These are phyloP conservation scores for Styela plicata DNA, from an alignment of 23 tunicate species.

Conservation along the genomic window DNA sequence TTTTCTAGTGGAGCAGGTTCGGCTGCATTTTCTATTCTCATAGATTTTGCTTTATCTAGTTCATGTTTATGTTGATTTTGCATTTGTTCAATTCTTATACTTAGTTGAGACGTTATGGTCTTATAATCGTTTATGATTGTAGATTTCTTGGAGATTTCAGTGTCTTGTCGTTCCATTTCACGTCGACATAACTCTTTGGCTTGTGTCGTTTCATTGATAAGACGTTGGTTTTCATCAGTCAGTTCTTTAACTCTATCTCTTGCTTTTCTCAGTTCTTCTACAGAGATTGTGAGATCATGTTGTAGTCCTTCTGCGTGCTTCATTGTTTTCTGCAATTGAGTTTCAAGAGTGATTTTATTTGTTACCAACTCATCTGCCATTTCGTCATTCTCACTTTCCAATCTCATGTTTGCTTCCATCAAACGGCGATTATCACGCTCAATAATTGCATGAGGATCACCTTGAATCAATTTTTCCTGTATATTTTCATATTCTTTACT, in stretches of 20 bases:
- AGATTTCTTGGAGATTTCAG: conserved; percentile 45
- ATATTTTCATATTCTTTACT: conserved; percentile 51
- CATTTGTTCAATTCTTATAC: conserved; percentile 58
- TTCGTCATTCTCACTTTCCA: conserved; percentile 87
- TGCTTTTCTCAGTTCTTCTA: conserved; percentile 50
- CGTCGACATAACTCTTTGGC: conserved; percentile 84
- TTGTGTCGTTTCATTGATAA: conserved; percentile 55
- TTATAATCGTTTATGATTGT: conserved; percentile 78
- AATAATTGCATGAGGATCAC: conserved; percentile 55
- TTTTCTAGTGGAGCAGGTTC: background rate
- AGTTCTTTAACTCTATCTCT: conserved; percentile 47
- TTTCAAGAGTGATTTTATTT: conserved; percentile 42
- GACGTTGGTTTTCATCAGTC: conserved; percentile 50
- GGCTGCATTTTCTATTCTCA: background rate
- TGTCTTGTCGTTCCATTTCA: conserved; percentile 63
- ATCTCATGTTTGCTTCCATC: conserved; percentile 84
- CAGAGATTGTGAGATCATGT: conserved; percentile 53
- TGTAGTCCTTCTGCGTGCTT: conserved; percentile 57
- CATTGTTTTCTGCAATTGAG: conserved; percentile 81
- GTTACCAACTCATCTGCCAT: conserved; percentile 65
- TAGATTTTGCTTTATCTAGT: conserved; percentile 1
- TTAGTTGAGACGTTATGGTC: conserved; percentile 68
- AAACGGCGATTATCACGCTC: conserved; percentile 71
- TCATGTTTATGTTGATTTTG: conserved; percentile 33
- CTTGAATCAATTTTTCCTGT: conserved; percentile 48